Conservation (phyloP, 1,140 invertebrate genomes). For the Bradysia coprophila region DNA sequence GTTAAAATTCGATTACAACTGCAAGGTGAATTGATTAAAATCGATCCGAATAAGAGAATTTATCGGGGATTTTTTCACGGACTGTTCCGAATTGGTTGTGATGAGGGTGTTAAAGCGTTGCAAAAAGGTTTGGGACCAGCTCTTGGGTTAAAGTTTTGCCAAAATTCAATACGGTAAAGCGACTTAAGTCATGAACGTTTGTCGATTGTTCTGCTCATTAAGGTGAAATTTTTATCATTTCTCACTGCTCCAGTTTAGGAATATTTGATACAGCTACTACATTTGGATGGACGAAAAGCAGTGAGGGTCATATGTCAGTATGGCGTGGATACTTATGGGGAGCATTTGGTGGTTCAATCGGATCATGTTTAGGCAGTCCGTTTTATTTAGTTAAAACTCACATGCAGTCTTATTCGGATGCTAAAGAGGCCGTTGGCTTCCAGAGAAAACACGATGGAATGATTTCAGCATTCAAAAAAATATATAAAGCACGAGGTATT, state of each 20-base stretch:
- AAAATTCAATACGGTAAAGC: slow-evolving; percentile 11
- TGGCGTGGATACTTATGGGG: slow-evolving; percentile 45
- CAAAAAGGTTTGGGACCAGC: slow-evolving; percentile 73
- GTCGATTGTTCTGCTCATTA: background rate
- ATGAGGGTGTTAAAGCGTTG: slow-evolving; percentile 39
- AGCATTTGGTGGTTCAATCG: slow-evolving; percentile 18
- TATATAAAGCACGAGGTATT: slow-evolving; percentile 52
- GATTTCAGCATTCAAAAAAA: slow-evolving; percentile 38
- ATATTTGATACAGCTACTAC: background rate
- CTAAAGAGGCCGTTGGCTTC: slow-evolving; percentile 71
- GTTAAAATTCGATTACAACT: slow-evolving; percentile 74
- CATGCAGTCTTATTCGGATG: slow-evolving; percentile 58
- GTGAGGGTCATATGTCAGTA: slow-evolving; percentile 51
- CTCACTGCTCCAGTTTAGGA: background rate
- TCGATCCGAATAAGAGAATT: slow-evolving; percentile 29
- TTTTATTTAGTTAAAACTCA: slow-evolving; percentile 80
- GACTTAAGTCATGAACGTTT: background rate
- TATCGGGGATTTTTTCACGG: slow-evolving; percentile 11
- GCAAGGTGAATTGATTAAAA: slow-evolving; percentile 63
- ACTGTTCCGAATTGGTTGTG: slow-evolving; percentile 22
- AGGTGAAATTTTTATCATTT: background rate
- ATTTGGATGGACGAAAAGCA: slow-evolving; percentile 23
- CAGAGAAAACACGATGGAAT: slow-evolving; percentile 63
- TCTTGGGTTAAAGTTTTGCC: slow-evolving; percentile 31
- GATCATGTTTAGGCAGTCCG: slow-evolving; percentile 53